Evolutionary conservation across 2,888 invertebrate species (phyloP), one percentile per base, ranked within the genome.

Genomic region (Dryadula phaetusa): DNA sequence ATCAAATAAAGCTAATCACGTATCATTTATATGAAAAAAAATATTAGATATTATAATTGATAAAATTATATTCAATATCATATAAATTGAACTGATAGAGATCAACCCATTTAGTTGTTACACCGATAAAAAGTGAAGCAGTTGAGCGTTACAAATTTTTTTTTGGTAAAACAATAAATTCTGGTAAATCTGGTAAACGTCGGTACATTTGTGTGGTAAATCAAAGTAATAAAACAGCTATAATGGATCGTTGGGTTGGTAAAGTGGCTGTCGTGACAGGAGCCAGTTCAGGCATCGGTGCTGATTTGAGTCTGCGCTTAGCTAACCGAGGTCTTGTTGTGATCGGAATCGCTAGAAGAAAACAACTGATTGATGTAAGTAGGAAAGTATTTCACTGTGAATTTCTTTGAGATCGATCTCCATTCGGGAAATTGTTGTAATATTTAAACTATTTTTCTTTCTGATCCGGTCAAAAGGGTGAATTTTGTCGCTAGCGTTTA

Each of bases 191-290:
- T n/a, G n/a, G n/a, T n/a, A n/a, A n/a, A n/a, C n/a, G n/a, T n/a
- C n/a, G n/a, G n/a, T n/a, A n/a, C n/a, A n/a, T n/a, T n/a, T n/a
- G n/a, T n/a, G n/a, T n/a, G n/a, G n/a, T n/a, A n/a, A n/a, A n/a
- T n/a, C n/a, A n/a, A n/a, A n/a, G n/a, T 12, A 0, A 46, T 46
- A 18, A 4, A 20, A 2, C 12, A 3, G 12, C 14, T 47, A 49
- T 4, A 28, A 44, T 60, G 60, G 60, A 60, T 25, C 42, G 44
- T 32, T 60, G 60, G 60, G 60, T 60, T 1, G 60, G 60, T 3
- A 60, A 60, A 14, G 44, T 60, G 12, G 60, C 42, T 12, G 42
- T 60, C 18, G 28, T 60, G 14, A 60, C 44, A 3, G 60, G 60
- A 18, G 60, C 60, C 3, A 60, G 60, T 28, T 28, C 60, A 28